phyloP scores from a whole-genome alignment of 1,140 invertebrate species.

The Drosophila suzukii region DNA sequence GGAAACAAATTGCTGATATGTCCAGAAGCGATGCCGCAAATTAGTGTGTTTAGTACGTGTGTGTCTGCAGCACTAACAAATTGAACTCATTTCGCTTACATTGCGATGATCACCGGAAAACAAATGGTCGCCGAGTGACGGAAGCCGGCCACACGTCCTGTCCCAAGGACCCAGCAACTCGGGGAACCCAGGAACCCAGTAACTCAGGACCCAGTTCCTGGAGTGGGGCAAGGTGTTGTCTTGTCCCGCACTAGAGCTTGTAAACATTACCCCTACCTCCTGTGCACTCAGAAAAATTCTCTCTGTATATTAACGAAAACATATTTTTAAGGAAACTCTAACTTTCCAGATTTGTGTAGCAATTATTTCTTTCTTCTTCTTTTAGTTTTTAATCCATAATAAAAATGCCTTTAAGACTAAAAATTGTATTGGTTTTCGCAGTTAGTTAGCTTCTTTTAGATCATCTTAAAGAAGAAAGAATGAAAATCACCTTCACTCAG shows the following conservation, averaged over 20 bases:
- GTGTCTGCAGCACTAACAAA: conserved; percentile 69
- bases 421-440: no score
- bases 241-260: conserved; percentile 20
- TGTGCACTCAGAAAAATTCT: not conserved
- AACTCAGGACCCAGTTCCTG: not conserved
- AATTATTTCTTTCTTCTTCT: no score
- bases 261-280: conserved; percentile 6
- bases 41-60: conserved; percentile 80
- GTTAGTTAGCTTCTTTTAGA: no score
- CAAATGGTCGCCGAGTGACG: conserved; percentile 59
- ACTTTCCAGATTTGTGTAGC: no score
- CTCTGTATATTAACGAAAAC: no score
- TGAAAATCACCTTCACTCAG: no score
- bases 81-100: conserved; percentile 79
- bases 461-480: no score
- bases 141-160: conserved; percentile 37
- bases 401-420: no score
- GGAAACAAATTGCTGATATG: conserved; percentile 79
- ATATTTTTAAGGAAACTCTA: no score
- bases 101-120: conserved; percentile 76
- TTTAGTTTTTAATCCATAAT: no score
- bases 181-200: not conserved
- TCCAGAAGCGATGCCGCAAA: conserved; percentile 83
- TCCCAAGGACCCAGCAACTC: not conserved
- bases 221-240: conserved; percentile 18